Evolutionary conservation across 2,797 vertebrate species (phyloP).

Genomic region (Pterois miles): DNA sequence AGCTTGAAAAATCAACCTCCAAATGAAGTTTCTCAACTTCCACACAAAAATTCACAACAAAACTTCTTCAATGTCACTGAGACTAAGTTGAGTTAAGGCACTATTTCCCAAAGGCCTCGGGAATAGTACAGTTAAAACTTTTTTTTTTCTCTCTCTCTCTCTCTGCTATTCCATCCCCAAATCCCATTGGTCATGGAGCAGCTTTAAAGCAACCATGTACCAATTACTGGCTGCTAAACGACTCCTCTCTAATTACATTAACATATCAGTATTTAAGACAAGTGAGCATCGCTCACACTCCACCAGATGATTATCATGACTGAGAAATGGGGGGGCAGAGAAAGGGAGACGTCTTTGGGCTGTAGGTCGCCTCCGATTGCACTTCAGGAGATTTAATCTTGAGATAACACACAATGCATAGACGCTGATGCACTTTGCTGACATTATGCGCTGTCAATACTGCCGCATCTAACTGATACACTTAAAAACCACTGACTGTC

Average conservation of each 20-base stretch:
- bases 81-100: constrained; percentile 43
- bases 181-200: constrained; percentile 79
- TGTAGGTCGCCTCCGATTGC: constrained; percentile 28
- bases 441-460: constrained; percentile 22
- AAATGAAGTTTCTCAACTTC: constrained; percentile 16
- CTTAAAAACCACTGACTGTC: constrained; percentile 19
- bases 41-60: not conserved
- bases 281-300: constrained; percentile 53
- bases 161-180: constrained; percentile 62
- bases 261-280: constrained; percentile 75
- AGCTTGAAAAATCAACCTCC: constrained; percentile 5
- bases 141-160: constrained; percentile 1
- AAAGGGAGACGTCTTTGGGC: constrained; percentile 10
- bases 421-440: constrained; percentile 30
- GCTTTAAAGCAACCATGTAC: constrained; percentile 74
- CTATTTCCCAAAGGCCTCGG: constrained; percentile 42
- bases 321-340: constrained; percentile 24
- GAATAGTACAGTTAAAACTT: constrained; percentile 44
- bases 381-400: constrained; percentile 40
- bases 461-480: constrained; percentile 1
- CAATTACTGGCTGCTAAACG: constrained; percentile 76
- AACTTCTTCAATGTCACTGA: constrained; percentile 47
- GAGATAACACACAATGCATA: constrained; percentile 39
- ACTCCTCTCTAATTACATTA: constrained; percentile 79
- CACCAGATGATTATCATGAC: constrained; percentile 60